Evolutionary conservation across 2,797 vertebrate species (phyloP).

Genomic region (Bovichtus variegatus): DNA sequence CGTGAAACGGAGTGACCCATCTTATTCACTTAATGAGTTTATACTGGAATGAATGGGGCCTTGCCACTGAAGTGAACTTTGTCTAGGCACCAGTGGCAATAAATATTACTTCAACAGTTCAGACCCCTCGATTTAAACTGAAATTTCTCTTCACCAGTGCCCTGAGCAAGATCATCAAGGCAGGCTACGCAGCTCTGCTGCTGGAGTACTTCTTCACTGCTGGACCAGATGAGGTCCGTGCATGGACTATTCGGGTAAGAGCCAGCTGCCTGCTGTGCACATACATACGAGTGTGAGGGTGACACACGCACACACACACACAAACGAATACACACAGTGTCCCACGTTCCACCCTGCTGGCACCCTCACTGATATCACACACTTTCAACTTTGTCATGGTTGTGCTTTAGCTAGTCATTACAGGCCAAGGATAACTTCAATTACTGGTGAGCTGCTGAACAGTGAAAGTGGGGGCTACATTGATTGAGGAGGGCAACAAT

Average conservation of each 20-base stretch:
- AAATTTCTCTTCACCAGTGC: conserved; percentile 81
- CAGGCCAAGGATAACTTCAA: conserved; percentile 99
- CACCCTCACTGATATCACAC: conserved; percentile 94
- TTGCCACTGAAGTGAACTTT: conserved; percentile 69
- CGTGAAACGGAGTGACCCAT: conserved; percentile 82
- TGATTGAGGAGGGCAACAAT: conserved; percentile 99
- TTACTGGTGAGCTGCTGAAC: conserved; percentile 99
- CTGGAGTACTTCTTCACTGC: conserved; percentile 97
- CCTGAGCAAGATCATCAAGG: conserved; percentile 95
- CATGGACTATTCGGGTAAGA: conserved; percentile 96
- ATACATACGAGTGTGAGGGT: conserved; percentile 25
- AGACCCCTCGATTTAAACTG: conserved; percentile 49
- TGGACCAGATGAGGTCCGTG: conserved; percentile 95
- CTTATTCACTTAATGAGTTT: conserved; percentile 83
- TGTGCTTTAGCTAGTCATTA: conserved; percentile 97
- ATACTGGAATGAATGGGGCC: conserved; percentile 77
- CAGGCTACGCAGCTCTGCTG: conserved; percentile 92
- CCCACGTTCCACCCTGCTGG: conserved; percentile 92
- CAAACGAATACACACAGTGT: conserved; percentile 54
- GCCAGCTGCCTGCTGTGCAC: conserved; percentile 79
- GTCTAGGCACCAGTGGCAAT: conserved; percentile 53
- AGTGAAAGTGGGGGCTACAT: conserved; percentile 98
- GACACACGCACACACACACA: conserved; percentile 32
- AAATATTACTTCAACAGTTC: conserved; percentile 66
- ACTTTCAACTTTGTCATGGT: conserved; percentile 98